Conservation (phyloP, 2,113 vertebrate genomes). For the Hyaena hyaena region DNA sequence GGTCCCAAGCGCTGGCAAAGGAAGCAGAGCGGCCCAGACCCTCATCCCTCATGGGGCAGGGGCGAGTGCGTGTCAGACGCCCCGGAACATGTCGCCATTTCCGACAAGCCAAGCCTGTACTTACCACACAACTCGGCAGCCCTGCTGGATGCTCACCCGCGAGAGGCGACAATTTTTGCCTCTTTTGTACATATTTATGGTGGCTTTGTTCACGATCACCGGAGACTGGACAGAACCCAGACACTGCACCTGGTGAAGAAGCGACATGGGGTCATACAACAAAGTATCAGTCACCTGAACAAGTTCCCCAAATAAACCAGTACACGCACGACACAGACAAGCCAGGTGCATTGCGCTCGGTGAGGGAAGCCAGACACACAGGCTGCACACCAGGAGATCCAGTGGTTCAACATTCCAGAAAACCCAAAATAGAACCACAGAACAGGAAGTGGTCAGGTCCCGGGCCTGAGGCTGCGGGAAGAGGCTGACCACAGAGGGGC, state of each 20-base stretch:
- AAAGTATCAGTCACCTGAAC: background rate
- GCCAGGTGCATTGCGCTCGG: fast-evolving
- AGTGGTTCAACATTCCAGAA: background rate
- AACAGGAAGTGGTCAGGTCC: background rate
- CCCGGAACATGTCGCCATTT: no score
- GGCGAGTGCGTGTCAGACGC: fast-evolving
- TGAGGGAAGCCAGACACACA: background rate
- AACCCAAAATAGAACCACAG: background rate
- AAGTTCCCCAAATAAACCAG: background rate
- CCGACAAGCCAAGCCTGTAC: background rate
- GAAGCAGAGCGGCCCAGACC: background rate
- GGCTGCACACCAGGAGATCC: fast-evolving
- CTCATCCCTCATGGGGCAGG: background rate
- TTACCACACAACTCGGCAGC: fast-evolving
- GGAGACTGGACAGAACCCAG: background rate
- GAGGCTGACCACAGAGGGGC: background rate
- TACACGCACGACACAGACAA: fast-evolving
- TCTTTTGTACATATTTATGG: fast-evolving
- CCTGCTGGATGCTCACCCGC: background rate
- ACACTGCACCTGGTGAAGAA: background rate
- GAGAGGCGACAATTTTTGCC: background rate
- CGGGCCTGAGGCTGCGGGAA: fast-evolving
- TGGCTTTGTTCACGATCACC: background rate
- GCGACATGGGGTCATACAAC: fast-evolving
- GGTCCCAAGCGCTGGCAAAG: background rate